Conservation (phyloP, 2,113 vertebrate species). For the Ranitomeya imitator region DNA sequence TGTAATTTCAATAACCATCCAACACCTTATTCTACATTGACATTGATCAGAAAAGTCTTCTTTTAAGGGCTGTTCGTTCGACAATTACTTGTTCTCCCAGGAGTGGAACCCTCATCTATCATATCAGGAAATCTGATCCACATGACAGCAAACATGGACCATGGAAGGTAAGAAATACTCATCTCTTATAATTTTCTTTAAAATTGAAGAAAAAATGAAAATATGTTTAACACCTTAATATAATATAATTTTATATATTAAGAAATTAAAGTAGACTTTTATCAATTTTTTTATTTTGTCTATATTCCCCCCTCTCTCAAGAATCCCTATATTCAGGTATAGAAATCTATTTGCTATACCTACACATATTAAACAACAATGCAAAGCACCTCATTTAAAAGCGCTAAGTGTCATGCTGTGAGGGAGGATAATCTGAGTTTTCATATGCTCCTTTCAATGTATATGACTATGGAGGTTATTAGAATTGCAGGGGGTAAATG, state of each 20-base stretch:
- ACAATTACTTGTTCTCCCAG: no score
- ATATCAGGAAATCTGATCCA: no score
- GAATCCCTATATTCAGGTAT: neutral
- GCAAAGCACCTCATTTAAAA: constrained; percentile 31
- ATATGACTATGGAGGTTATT: constrained; percentile 52
- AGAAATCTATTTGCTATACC: neutral
- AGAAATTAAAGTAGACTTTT: neutral
- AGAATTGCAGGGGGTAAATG: constrained; percentile 52
- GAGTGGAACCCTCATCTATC: no score
- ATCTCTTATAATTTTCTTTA: neutral
- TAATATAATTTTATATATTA: neutral
- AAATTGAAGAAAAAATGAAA: neutral
- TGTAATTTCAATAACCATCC: no score
- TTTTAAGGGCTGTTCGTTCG: no score
- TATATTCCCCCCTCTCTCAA: neutral
- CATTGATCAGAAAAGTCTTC: no score
- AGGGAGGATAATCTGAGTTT: constrained; percentile 10
- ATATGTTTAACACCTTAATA: neutral
- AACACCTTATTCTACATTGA: no score
- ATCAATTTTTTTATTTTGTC: neutral
- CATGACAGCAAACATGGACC: neutral
- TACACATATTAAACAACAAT: constrained; percentile 13
- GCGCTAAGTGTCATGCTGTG: constrained; percentile 13
- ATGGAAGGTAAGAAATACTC: neutral
- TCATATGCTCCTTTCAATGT: constrained; percentile 25